Conservation (phyloP, 1,140 invertebrate species). For the Drosophila sturtevanti region DNA sequence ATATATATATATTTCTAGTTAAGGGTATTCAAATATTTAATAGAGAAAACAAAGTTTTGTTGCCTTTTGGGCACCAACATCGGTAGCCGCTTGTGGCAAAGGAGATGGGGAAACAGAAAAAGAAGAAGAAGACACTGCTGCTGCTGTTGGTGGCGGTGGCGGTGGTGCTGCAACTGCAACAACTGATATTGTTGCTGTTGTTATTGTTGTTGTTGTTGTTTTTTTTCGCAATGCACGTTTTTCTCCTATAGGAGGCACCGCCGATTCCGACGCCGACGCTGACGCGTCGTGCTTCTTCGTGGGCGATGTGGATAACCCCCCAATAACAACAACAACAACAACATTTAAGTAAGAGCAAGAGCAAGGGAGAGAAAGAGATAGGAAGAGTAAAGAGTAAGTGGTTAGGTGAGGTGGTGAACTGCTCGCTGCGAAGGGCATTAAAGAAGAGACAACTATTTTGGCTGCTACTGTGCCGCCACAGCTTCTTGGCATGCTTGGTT, state of each 20-base stretch:
- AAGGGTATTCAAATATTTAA: slow-evolving; percentile 34
- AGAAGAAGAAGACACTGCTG: slow-evolving; percentile 3
- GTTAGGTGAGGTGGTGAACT: background rate
- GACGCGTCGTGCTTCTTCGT: slow-evolving; percentile 74
- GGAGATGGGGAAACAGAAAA: too few relatives aligned
- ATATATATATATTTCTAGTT: background rate
- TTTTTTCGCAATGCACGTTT: slow-evolving; percentile 11
- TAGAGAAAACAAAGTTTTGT: slow-evolving; percentile 43
- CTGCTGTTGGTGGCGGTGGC: background rate
- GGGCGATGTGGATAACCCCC: slow-evolving; percentile 49
- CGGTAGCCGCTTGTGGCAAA: slow-evolving; percentile 43
- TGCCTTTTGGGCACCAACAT: slow-evolving; percentile 27
- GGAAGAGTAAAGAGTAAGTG: background rate
- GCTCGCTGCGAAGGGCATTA: background rate
- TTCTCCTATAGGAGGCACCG: slow-evolving; percentile 49
- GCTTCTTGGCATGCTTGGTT: slow-evolving; percentile 61
- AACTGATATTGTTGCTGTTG: slow-evolving; percentile 26
- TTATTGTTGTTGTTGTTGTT: slow-evolving; percentile 22
- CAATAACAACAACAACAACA: background rate
- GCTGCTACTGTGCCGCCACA: slow-evolving; percentile 75
- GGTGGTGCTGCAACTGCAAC: background rate
- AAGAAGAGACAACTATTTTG: slow-evolving; percentile 66
- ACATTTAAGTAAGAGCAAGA: background rate
- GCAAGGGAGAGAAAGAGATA: background rate
- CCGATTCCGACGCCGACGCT: slow-evolving; percentile 56